Conservation (phyloP, 2,888 invertebrate genomes). For the Microplitis deprimator region DNA sequence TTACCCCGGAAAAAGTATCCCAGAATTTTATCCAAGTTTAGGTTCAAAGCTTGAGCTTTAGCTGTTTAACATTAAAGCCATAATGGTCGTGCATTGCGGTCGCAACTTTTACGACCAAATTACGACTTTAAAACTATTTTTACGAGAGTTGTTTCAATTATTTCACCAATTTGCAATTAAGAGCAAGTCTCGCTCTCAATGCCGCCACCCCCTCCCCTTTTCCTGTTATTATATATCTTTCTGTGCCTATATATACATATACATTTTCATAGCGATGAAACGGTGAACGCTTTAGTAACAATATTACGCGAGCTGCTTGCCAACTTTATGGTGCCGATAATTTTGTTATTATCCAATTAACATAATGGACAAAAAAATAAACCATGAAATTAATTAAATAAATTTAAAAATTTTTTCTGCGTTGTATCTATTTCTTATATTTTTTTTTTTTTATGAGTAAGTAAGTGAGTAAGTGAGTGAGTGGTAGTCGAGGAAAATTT, state of each 20-base stretch:
- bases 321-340: conserved; percentile 64
- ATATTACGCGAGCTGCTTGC: conserved; percentile 38
- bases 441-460: background rate
- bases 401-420: background rate
- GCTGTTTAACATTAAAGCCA: conserved; percentile 46
- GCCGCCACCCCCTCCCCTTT: conserved; percentile 10
- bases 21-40: conserved; percentile 51
- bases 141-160: conserved; percentile 72
- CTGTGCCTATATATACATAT: background rate
- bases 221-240: background rate
- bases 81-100: conserved; percentile 65
- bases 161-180: conserved; percentile 72
- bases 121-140: conserved; percentile 71
- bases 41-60: conserved; percentile 11
- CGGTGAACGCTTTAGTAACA: conserved; percentile 45
- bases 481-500: conserved; percentile 38
- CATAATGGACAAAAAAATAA: conserved; percentile 45
- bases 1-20: conserved; percentile 47
- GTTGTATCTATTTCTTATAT: conserved; percentile 1
- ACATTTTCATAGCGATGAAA: conserved; percentile 38
- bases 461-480: conserved; percentile 22
- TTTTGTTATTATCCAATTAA: conserved; percentile 64
- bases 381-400: background rate
- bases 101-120: conserved; percentile 67
- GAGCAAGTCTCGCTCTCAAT: conserved; percentile 57